Evolutionary conservation across 2,888 invertebrate genomes (phyloP), one percentile per base, ranked within the genome.

Genomic region (Drosophila differens): DNA sequence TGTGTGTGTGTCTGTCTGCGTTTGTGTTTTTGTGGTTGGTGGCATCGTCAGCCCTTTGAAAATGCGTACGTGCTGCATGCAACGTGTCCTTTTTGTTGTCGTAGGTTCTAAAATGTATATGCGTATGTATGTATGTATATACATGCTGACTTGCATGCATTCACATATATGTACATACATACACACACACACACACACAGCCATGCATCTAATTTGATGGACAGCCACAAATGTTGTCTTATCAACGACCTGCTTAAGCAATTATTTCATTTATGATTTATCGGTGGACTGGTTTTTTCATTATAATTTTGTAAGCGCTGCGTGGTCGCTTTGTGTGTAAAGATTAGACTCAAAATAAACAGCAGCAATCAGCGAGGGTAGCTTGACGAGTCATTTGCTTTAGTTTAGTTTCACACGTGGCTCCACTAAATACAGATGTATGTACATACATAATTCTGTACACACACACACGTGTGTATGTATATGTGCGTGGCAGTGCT

Each of bases 31-130:
- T 57, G 39, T 53, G 35, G 22, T 54, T 54, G 63, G 25, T 80
- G 69, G 63, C 60, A 51, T 59, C 61, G 62, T 49, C 52, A 66
- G 77, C 47, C 22, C 14, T 47, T 4, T 16, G 22, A 22, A 73
- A 83, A 63, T 65, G 89, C 69, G 62, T 86, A 81, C 84, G 89
- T 85, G 78, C 76, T 39, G 14, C 25, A 58, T 58, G 63, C 57
- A 74, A 59, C 63, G 70, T 33, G 53, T 74, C 78, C 61, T 68
- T 71, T 30, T 44, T 66, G 69, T 84, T 84, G 89, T 60, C 62
- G 67, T 81, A 86, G 87, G 89, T 71, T 70, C 30, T 53, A 44
- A 28, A 16, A 12, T n/a, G 19, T 9, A 54, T 12, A 33, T 9
- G 22, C 16, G 16, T n/a, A 41, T 4, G 3, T 53, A 54, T 51